Evolutionary conservation across 2,888 invertebrate genomes (phyloP).

Genomic region (Melanargia galathea): DNA sequence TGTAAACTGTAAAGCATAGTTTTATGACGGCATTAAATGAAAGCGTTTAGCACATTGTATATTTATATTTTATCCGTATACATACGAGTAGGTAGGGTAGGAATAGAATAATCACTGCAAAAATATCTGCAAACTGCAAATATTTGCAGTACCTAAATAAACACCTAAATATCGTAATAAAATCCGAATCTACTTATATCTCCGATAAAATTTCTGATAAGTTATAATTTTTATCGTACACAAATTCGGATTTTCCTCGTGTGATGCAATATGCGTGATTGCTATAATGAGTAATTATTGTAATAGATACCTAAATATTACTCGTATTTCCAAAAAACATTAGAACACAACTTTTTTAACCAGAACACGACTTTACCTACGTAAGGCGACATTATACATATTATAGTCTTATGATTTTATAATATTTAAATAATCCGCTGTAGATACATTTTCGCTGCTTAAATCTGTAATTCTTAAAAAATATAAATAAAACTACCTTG

Average conservation of each 20-base stretch:
- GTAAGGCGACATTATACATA: too few species aligned
- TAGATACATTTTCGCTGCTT: too few species aligned
- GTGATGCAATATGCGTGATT: neutral
- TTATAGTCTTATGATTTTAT: too few species aligned
- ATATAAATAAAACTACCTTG: neutral
- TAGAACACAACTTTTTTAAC: too few species aligned
- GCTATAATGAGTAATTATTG: neutral
- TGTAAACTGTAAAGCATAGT: conserved; percentile 42
- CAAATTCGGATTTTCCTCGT: neutral
- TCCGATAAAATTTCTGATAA: neutral
- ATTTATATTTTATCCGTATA: neutral
- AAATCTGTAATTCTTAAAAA: too few species aligned
- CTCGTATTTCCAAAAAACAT: neutral
- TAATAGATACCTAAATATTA: too few species aligned
- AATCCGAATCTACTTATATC: too few species aligned
- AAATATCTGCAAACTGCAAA: neutral
- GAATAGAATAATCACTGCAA: neutral
- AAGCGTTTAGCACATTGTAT: conserved; percentile 20
- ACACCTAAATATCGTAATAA: too few species aligned
- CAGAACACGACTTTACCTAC: too few species aligned
- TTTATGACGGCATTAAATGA: conserved; percentile 39
- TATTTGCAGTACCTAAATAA: neutral
- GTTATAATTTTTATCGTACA: neutral
- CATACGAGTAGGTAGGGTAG: neutral
- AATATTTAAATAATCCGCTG: too few species aligned